Evolutionary conservation across 2,113 vertebrate genomes (phyloP).

Genomic region (Smithornis capensis): DNA sequence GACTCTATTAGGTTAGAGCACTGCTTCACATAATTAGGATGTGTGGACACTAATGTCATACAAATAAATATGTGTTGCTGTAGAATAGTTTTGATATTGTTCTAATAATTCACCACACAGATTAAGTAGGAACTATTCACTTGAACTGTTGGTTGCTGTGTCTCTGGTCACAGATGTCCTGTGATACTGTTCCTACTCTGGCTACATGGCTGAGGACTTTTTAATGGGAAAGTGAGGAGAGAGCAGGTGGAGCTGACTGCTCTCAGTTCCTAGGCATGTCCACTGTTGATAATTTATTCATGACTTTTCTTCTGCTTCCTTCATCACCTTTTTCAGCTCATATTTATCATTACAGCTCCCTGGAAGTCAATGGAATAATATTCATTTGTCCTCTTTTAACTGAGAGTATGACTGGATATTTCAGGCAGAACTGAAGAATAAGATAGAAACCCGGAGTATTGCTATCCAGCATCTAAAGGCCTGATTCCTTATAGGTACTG

Average conservation of each 20-base stretch:
- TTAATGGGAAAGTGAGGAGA: not conserved
- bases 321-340: not conserved
- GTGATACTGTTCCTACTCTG: not conserved
- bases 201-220: not conserved
- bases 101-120: not conserved
- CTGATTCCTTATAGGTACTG: not conserved
- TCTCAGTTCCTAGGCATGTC: not conserved
- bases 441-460: not conserved
- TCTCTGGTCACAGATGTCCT: not conserved
- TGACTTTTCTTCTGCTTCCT: not conserved
- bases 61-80: not conserved
- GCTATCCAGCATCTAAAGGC: not conserved
- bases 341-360: not conserved
- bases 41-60: not conserved
- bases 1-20: conserved; percentile 10
- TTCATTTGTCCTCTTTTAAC: not conserved
- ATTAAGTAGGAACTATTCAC: not conserved
- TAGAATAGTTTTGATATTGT: not conserved
- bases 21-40: not conserved
- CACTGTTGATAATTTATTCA: conserved; percentile 14
- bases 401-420: not conserved
- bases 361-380: not conserved
- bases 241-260: not conserved
- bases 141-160: not conserved
- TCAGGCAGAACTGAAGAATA: not conserved